These are phyloP conservation scores for Grantiella picta DNA, from an alignment of 2,113 vertebrate genomes.

Conservation along the genomic window DNA sequence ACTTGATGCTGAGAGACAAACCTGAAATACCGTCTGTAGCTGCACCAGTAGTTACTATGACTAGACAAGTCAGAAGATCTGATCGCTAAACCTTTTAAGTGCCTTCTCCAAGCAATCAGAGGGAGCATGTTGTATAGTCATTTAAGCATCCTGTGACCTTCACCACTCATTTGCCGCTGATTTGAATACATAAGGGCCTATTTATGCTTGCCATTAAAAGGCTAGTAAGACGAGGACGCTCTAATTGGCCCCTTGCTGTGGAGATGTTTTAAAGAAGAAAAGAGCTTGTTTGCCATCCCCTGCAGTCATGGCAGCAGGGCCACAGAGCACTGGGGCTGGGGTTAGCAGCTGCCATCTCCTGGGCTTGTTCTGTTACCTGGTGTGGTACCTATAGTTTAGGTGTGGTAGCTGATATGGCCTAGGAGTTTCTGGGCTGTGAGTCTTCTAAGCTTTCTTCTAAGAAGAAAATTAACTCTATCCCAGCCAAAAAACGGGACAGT, in stretches of 20 bases:
- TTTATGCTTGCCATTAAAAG: slow-evolving; percentile 42
- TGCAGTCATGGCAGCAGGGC: not conserved
- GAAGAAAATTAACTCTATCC: not conserved
- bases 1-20: not conserved
- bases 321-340: accelerated
- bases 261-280: slow-evolving; percentile 3
- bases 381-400: accelerated
- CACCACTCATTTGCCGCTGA: slow-evolving; percentile 4
- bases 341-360: not conserved
- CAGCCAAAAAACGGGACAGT: not conserved
- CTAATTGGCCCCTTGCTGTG: slow-evolving; percentile 43
- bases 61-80: not conserved
- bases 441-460: not conserved
- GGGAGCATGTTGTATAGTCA: not conserved
- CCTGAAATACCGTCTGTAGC: not conserved
- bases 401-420: not conserved
- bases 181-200: slow-evolving; percentile 18
- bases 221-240: slow-evolving; percentile 2
- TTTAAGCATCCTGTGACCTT: slow-evolving; percentile 26
- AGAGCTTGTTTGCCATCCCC: not conserved
- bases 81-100: not conserved
- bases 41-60: not conserved
- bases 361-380: not conserved
- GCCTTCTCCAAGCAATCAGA: not conserved
- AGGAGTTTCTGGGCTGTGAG: not conserved